Conservation (phyloP, 2,113 vertebrate genomes). For the Struthio camelus region DNA sequence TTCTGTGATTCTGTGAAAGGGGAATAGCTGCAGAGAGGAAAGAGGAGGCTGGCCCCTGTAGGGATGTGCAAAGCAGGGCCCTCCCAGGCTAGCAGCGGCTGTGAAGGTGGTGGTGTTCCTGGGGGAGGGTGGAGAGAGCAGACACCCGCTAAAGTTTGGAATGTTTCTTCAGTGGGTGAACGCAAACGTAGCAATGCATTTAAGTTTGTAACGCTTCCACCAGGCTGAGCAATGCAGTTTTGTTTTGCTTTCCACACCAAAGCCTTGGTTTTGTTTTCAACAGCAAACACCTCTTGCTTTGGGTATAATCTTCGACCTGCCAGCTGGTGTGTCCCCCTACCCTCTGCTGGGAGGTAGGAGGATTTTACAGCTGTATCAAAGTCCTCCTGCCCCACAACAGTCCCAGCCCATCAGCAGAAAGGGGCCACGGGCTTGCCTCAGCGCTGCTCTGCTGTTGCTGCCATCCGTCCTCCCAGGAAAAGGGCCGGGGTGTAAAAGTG, state of each 20-base stretch:
- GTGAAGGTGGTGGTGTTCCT: neutral
- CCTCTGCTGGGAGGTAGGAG: slow-evolving; percentile 41
- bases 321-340: neutral
- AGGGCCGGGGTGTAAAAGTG: neutral
- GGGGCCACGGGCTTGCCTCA: no score
- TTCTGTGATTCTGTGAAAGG: no score
- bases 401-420: neutral
- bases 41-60: neutral
- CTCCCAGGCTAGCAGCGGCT: neutral
- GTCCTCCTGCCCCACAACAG: neutral
- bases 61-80: neutral
- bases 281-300: neutral
- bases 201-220: neutral
- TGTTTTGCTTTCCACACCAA: neutral
- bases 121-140: neutral
- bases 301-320: neutral
- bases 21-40: neutral
- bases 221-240: neutral
- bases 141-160: neutral
- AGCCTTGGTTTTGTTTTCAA: neutral
- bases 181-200: neutral
- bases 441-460: neutral
- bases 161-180: neutral
- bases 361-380: neutral
- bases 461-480: neutral